A percentile compares a stretch with the other conserved stretches of the same genome.
These are phyloP conservation scores for Halichoerus grypus DNA, from an alignment of 2,113 vertebrate genomes.

Conservation along the genomic window DNA sequence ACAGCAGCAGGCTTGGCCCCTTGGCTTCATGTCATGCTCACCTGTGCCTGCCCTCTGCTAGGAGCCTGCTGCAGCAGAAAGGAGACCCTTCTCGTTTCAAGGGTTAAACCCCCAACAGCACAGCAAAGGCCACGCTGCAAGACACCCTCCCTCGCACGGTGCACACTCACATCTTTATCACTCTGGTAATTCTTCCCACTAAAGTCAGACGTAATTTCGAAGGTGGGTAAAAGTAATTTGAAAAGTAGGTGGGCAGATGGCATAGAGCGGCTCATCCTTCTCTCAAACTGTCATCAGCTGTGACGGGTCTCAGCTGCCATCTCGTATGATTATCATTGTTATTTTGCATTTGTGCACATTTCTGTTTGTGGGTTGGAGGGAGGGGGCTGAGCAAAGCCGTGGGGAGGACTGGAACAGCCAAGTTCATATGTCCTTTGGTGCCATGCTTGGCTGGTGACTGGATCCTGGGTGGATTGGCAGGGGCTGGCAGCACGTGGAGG, in stretches of 20 bases:
- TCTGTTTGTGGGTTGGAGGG: background rate
- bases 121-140: background rate
- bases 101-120: background rate
- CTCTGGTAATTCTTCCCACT: background rate
- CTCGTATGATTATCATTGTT: background rate
- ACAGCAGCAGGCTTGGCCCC: too few relatives aligned
- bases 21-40: fast-evolving
- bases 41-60: background rate
- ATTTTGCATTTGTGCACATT: background rate
- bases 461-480: background rate
- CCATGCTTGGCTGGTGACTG: background rate
- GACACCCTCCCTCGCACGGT: fast-evolving
- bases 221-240: slow-evolving; percentile 42
- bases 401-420: background rate
- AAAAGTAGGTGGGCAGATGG: background rate
- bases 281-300: background rate
- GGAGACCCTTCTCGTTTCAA: background rate
- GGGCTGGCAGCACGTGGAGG: background rate
- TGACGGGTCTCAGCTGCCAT: background rate
- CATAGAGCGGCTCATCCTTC: background rate
- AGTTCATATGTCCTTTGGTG: fast-evolving
- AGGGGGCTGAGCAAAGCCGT: background rate
- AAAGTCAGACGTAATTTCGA: background rate
- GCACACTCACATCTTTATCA: background rate
- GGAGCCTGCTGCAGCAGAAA: background rate